phyloP scores from a whole-genome alignment of 2,797 vertebrate species.

The Onychomys leucogaster region DNA sequence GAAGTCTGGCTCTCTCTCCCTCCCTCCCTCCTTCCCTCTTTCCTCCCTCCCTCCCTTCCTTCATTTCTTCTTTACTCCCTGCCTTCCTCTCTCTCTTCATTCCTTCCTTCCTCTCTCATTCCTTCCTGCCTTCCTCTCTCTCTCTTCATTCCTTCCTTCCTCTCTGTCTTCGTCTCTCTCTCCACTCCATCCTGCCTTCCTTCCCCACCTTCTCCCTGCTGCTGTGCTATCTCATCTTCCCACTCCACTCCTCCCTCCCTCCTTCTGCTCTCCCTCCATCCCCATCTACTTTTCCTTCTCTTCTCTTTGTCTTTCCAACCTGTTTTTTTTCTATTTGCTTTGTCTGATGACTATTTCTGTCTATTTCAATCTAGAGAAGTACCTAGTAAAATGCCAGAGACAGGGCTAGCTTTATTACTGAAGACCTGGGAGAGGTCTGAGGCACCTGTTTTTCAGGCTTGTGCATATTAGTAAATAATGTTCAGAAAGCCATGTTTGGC shows the following conservation, averaged over 20 bases:
- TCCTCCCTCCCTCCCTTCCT: too few relatives aligned
- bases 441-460: not conserved
- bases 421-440: too few relatives aligned
- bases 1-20: too few relatives aligned
- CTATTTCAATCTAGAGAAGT: not conserved
- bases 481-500: not conserved
- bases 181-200: rapidly evolving
- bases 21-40: rapidly evolving
- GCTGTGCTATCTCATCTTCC: too few relatives aligned
- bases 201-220: rapidly evolving
- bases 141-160: rapidly evolving
- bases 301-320: not conserved
- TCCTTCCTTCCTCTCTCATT: too few relatives aligned
- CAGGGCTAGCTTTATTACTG: not conserved
- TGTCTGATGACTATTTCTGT: not conserved
- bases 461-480: not conserved
- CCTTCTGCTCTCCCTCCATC: not conserved
- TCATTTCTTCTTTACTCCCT: not conserved
- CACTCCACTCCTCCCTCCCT: rapidly evolving
- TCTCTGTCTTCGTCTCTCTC: too few relatives aligned
- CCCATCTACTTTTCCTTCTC: not conserved
- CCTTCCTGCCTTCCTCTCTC: not conserved
- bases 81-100: too few relatives aligned
- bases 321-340: not conserved
- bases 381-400: not conserved